Evolutionary conservation across 2,888 invertebrate genomes (phyloP).

Genomic region (Drosophila bunnanda): DNA sequence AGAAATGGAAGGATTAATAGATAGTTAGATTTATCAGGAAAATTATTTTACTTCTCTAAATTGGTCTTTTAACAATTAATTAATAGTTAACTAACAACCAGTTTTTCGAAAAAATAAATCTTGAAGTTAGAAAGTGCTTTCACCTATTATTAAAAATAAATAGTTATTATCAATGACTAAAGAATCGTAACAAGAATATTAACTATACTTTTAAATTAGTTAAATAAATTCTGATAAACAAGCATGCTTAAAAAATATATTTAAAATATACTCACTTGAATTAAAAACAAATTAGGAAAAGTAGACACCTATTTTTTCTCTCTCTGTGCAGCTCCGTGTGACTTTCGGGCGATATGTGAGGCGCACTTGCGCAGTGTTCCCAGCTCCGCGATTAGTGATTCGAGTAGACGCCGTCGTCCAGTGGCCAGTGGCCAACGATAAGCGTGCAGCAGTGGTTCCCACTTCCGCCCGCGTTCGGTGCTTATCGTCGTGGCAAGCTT

Average conservation of each 20-base stretch:
- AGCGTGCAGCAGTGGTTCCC: conserved; percentile 9
- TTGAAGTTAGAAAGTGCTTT: not conserved
- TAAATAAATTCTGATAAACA: not conserved
- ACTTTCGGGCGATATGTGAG: conserved; percentile 29
- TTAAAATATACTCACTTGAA: not conserved
- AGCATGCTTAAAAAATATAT: not conserved
- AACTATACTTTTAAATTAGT: no score
- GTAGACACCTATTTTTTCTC: not conserved
- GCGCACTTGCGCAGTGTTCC: conserved; percentile 56
- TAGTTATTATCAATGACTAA: no score
- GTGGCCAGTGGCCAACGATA: conserved; percentile 29
- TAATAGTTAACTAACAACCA: no score
- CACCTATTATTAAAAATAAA: no score
- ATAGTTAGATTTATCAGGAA: not conserved
- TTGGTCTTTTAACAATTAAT: not conserved
- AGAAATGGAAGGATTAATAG: not conserved
- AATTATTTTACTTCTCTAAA: not conserved
- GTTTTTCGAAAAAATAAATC: not conserved
- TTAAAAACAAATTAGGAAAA: not conserved
- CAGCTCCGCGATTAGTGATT: conserved; percentile 16
- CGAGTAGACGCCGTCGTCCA: conserved; percentile 6
- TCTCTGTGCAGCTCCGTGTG: conserved; percentile 17
- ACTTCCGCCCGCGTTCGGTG: conserved; percentile 23
- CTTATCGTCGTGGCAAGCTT: conserved; percentile 21
- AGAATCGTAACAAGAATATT: not conserved